phyloP scores from a whole-genome alignment of 1,140 invertebrate species.

The Drosophila azteca region DNA sequence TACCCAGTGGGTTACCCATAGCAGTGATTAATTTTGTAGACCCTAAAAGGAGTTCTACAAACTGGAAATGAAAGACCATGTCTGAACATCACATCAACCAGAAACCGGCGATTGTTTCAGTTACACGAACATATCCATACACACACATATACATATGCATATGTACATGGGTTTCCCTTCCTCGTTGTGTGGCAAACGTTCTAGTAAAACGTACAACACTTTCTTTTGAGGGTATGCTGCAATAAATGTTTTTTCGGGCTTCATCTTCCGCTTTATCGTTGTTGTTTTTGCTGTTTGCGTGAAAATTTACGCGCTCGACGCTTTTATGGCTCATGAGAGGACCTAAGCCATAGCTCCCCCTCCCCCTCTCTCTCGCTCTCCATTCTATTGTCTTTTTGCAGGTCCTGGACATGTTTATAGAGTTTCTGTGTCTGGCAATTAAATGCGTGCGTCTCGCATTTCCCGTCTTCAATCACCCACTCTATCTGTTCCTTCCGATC shows the following conservation, averaged over 20 bases:
- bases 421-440: conserved; percentile 38
- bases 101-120: too few relatives aligned
- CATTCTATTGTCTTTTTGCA: conserved; percentile 32
- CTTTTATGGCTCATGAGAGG: conserved; percentile 55
- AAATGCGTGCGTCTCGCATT: conserved; percentile 14
- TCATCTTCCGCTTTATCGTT: conserved; percentile 34
- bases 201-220: neutral
- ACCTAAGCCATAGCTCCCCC: conserved; percentile 20
- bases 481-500: neutral
- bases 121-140: too few relatives aligned
- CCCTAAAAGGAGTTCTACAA: too few relatives aligned
- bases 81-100: too few relatives aligned
- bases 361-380: too few relatives aligned
- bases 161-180: too few relatives aligned
- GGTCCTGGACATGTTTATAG: conserved; percentile 44
- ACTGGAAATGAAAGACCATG: too few relatives aligned
- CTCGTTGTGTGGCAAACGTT: neutral
- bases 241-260: conserved; percentile 27
- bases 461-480: neutral
- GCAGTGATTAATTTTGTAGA: too few relatives aligned
- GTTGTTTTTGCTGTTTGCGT: conserved; percentile 18
- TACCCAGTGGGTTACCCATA: too few relatives aligned
- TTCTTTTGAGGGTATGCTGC: neutral
- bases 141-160: too few relatives aligned
- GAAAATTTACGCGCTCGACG: conserved; percentile 48